Percentiles rank a stretch among this genome's conserved stretches.
Conservation (phyloP, 53 echinoderm and acorn worm species). For the Zoroaster sp. region DNA sequence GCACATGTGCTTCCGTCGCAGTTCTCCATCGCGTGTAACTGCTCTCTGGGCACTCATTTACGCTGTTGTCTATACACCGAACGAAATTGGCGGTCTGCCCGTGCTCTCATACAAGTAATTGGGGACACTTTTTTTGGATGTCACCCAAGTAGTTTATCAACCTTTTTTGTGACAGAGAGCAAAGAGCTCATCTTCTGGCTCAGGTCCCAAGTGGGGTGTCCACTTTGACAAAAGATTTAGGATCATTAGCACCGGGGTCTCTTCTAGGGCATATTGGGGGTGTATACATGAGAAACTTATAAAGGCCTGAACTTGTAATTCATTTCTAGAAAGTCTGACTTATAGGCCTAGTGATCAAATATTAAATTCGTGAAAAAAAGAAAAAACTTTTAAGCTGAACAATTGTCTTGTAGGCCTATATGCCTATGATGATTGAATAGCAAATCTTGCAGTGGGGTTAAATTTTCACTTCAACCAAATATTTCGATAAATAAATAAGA, state of each 20-base stretch:
- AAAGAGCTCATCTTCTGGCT: not conserved
- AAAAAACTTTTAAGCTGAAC: too few species aligned
- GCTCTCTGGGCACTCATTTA: slow-evolving; percentile 22
- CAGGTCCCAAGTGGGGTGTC: not conserved
- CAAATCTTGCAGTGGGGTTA: too few species aligned
- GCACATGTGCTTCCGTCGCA: not conserved
- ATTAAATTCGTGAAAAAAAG: too few species aligned
- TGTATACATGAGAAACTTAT: too few species aligned
- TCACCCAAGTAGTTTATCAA: slow-evolving; percentile 12
- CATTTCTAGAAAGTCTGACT: too few species aligned
- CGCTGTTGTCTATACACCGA: not conserved
- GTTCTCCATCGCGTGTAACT: not conserved
- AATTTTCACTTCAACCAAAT: too few species aligned
- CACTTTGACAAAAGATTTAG: not conserved
- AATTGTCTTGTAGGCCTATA: too few species aligned
- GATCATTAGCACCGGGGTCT: not conserved
- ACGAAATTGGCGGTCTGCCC: slow-evolving; percentile 10
- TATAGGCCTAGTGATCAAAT: too few species aligned
- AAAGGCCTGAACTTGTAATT: too few species aligned
- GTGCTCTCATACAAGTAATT: slow-evolving; percentile 4
- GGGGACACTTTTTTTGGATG: not conserved
- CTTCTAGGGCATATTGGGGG: not conserved
- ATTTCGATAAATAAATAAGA: too few species aligned
- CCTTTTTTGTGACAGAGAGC: not conserved
- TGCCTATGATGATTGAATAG: too few species aligned